Evolutionary conservation across 2,797 vertebrate genomes (phyloP), one percentile per base, ranked within the genome.

Genomic region (Hippoglossus hippoglossus): DNA sequence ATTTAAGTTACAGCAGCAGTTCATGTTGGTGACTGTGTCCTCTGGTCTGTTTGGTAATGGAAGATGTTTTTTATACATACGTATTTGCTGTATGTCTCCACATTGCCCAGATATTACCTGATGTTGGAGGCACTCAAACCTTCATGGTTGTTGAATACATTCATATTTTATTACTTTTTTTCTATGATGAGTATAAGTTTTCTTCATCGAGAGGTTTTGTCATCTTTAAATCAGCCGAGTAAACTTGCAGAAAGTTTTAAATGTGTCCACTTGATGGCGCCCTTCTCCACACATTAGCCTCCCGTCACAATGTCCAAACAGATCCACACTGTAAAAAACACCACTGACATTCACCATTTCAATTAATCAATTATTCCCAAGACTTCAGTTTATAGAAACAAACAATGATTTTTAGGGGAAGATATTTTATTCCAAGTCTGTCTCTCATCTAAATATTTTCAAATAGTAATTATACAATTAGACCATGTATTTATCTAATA

Each of bases 211-310:
- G 36, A 67, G 6, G 3, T 47, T 77, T 57, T 70, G 2, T 58
- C 22, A 55, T 15, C 9, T 6, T 65, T 2, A 36, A 60, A 36
- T 34, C n/a, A 25, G 16, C 22, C 53, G 0, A n/a, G 9, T 70
- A 10, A 44, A 19, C 9, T 61, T 46, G 2, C 12, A 8, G 56
- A 3, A 44, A n/a, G 18, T 21, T 68, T 52, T n/a, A 9, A 2
- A 44, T 71, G 15, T 15, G 10, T 62, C 87, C 94, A 93, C 91
- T 60, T 68, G 93, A 74, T 73, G 91, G 92, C 78, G 75, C 77
- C 78, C 82, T 81, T 65, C 79, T 75, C 89, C 87, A 88, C 61
- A 51, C 50, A 50, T 89, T 90, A 39, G 2, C 18, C 19, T 58
- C 46, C 19, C 34, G 7, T 56, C 11, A 52, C 16, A 24, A 10